Percentiles rank a stretch among this genome's conserved stretches.
These are phyloP conservation scores for Xanthostigma xanthostigma DNA, from an alignment of 2,888 invertebrate species.

Conservation along the genomic window DNA sequence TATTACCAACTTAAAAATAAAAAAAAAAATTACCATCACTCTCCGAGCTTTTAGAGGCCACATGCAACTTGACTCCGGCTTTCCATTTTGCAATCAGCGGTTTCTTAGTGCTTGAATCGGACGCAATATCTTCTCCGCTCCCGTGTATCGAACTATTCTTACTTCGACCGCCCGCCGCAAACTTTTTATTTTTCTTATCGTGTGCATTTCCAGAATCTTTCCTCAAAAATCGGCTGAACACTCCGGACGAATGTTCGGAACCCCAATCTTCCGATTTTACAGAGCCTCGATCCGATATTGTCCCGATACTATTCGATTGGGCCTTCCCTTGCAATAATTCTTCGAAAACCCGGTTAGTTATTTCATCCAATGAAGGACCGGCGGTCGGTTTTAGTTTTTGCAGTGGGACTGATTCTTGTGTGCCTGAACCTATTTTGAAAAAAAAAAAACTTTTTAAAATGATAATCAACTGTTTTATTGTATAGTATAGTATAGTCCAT, in stretches of 20 bases:
- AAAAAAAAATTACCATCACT: slow-evolving; percentile 41
- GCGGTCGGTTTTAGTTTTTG: slow-evolving; percentile 12
- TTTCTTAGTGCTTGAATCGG: slow-evolving; percentile 25
- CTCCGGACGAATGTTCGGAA: slow-evolving; percentile 54
- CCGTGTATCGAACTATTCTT: slow-evolving; percentile 18
- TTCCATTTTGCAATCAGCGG: slow-evolving; percentile 56
- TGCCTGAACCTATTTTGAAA: no score
- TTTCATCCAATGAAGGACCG: slow-evolving; percentile 45
- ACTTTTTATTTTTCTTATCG: slow-evolving; percentile 23
- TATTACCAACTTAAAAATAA: no score
- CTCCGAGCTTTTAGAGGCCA: slow-evolving; percentile 38
- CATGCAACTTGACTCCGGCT: slow-evolving; percentile 47
- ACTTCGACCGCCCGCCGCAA: slow-evolving; percentile 13
- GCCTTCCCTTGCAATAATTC: slow-evolving; percentile 53
- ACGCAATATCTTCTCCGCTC: slow-evolving; percentile 13
- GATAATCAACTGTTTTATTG: no score
- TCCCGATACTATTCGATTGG: slow-evolving; percentile 25
- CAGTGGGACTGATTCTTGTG: no score
- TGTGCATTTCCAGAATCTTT: slow-evolving; percentile 39
- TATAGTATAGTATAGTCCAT: no score
- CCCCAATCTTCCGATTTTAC: slow-evolving; percentile 56
- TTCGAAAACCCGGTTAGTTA: slow-evolving; percentile 63
- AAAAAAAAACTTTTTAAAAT: no score
- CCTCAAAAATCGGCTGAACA: slow-evolving; percentile 48
- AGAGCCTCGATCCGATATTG: slow-evolving; percentile 36